Conservation (phyloP, 1,140 invertebrate genomes). For the Hycleus cichorii region DNA sequence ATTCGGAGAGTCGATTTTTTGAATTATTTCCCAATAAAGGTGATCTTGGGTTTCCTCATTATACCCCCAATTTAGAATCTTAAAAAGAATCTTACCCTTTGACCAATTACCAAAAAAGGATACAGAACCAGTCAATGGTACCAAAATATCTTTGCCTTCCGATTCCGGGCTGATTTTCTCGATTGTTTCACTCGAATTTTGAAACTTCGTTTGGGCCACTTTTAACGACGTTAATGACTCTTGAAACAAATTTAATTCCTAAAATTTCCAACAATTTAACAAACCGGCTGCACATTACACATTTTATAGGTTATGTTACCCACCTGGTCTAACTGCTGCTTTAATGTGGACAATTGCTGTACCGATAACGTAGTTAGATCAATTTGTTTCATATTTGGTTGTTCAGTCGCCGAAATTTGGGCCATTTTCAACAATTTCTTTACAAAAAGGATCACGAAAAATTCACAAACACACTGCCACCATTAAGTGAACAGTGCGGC, state of each 20-base stretch:
- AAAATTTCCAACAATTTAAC: slow-evolving; percentile 29
- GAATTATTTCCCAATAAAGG: too few species aligned
- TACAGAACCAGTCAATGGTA: slow-evolving; percentile 84
- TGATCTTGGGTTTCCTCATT: not conserved
- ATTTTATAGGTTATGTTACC: slow-evolving; percentile 29
- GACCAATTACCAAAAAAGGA: slow-evolving; percentile 38
- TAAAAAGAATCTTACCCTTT: not conserved
- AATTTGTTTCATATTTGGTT: slow-evolving; percentile 59
- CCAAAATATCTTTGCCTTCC: slow-evolving; percentile 76
- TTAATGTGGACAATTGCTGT: slow-evolving; percentile 71
- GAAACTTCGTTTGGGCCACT: slow-evolving; percentile 83
- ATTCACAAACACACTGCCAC: too few species aligned
- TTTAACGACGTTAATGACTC: slow-evolving; percentile 83
- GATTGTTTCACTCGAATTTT: slow-evolving; percentile 77
- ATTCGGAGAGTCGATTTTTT: too few species aligned
- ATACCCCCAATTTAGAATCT: too few species aligned
- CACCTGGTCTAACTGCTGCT: slow-evolving; percentile 81
- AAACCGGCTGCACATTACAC: not conserved
- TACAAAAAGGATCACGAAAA: too few species aligned
- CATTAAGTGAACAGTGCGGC: too few species aligned
- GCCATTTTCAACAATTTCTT: slow-evolving; percentile 44
- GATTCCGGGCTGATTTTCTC: slow-evolving; percentile 67
- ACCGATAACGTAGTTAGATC: slow-evolving; percentile 70
- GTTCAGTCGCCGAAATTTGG: slow-evolving; percentile 49
- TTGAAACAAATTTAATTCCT: slow-evolving; percentile 82